Conservation (phyloP, 2,888 invertebrate species). For the Parapristionchus giblindavisi region DNA sequence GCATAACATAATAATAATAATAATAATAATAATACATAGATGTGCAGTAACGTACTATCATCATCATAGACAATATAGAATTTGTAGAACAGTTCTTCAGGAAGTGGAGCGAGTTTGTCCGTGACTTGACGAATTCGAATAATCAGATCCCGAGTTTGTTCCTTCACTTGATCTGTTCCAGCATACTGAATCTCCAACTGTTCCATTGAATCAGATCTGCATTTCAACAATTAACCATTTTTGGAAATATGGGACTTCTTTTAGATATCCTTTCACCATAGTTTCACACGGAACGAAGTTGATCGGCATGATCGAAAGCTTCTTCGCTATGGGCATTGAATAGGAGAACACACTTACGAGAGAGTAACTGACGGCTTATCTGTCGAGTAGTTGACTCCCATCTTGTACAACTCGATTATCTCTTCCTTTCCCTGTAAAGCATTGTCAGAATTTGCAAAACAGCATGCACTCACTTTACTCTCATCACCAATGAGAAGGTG, state of each 20-base stretch:
- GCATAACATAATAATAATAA: background rate
- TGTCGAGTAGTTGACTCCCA: constrained; percentile 16
- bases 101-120: constrained; percentile 2
- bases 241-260: no score
- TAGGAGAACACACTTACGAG: background rate
- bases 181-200: constrained; percentile 4
- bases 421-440: constrained; percentile 8
- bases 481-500: constrained; percentile 13
- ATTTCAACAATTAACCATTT: no score
- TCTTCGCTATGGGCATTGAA: background rate
- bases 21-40: no score
- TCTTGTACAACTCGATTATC: constrained; percentile 24
- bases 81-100: background rate
- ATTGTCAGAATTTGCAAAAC: no score
- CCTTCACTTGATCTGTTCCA: background rate
- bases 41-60: constrained; percentile 15
- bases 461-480: no score
- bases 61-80: constrained; percentile 29
- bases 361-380: constrained; percentile 10
- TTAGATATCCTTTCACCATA: constrained; percentile 5
- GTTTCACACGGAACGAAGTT: constrained; percentile 21
- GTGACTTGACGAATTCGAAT: constrained; percentile 8
- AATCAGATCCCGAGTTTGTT: constrained; percentile 3
- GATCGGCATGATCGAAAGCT: background rate
- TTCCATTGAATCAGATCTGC: background rate